Base-by-base conservation (phyloP, 1,140 invertebrate species). In the Antheraea pernyi region DNA sequence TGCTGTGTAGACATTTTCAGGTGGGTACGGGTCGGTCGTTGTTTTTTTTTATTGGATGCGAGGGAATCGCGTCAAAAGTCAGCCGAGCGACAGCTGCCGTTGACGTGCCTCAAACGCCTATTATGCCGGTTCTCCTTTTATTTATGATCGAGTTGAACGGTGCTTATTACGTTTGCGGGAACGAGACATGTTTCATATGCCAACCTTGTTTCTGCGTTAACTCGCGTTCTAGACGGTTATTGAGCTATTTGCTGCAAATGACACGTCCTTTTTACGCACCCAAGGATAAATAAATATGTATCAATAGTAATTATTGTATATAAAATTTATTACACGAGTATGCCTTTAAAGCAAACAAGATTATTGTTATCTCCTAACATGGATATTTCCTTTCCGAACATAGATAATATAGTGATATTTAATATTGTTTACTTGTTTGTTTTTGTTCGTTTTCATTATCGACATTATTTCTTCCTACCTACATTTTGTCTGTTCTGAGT, bases 121-220 rank as follows among this genome's bases (percentile, higher is more conserved):
- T 84, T 81, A 79, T 79, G 79, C 74, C 74, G 74, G 71, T 73
- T 84, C 71, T 76, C 79, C 78, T 83, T 86, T 87, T 90, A 88
- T 88, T 88, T 85, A 88, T 86, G 82, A 82, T 76, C 81, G 69
- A 83, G 81, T 86, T 88, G 80, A 84, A 78, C 81, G 78, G 69
- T 77, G 81, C 83, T 86, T 87, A 89, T 86, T 89, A 84, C 81
- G 74, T 75, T 73, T 84, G 77, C 69, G 81, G 80, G 75, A 75
- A 76, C 76, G 76, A 71, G 76, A 82, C 80, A 84, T 83, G 80
- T 81, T 86, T 85, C 81, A 87, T 85, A 85, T 87, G 75, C 75
- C 69, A 70, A 69, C 71, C 77, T 76, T 79, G 72, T 76, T 75
- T 70, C 67, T 69, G 69, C 76, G 74, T 78, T 78, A 74, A 72